Percentiles rank a stretch among this genome's conserved stretches.
Evolutionary conservation across 2,797 vertebrate species (phyloP).

Genomic region (Anolis apletophallus): DNA sequence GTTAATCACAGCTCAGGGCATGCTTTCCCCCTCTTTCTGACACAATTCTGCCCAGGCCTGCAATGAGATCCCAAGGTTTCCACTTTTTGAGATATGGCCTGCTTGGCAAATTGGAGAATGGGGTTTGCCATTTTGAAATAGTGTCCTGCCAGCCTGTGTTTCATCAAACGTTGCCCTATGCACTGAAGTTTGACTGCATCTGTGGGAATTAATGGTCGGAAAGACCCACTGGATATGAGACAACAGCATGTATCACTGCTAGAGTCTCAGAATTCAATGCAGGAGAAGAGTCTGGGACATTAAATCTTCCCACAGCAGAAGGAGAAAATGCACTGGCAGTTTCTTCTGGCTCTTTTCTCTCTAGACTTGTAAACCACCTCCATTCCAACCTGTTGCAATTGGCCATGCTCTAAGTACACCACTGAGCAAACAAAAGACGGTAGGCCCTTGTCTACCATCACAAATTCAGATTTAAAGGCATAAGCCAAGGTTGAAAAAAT

Average conservation of each 20-base stretch:
- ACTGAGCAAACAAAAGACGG: not conserved
- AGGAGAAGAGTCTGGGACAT: too few species aligned
- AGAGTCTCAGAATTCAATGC: not conserved
- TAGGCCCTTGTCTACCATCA: not conserved
- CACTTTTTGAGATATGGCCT: not conserved
- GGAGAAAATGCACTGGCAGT: not conserved
- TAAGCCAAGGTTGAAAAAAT: too few species aligned
- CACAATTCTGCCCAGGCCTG: not conserved
- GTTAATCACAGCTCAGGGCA: not conserved
- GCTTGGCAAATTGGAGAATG: not conserved
- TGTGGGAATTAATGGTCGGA: not conserved
- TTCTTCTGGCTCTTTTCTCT: not conserved
- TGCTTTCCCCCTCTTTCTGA: not conserved
- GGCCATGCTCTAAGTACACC: not conserved
- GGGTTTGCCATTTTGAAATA: not conserved
- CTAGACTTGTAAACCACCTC: not conserved
- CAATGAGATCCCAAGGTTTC: not conserved
- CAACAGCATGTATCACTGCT: not conserved
- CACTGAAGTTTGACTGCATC: not conserved
- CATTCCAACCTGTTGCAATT: not conserved
- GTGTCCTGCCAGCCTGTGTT: not conserved
- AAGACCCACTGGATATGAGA: not conserved
- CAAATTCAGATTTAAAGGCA: not conserved
- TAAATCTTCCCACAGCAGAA: not conserved
- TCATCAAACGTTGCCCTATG: not conserved